These are phyloP conservation scores for Emydoidea blandingii DNA, from an alignment of 2,797 vertebrate genomes.

Conservation along the genomic window DNA sequence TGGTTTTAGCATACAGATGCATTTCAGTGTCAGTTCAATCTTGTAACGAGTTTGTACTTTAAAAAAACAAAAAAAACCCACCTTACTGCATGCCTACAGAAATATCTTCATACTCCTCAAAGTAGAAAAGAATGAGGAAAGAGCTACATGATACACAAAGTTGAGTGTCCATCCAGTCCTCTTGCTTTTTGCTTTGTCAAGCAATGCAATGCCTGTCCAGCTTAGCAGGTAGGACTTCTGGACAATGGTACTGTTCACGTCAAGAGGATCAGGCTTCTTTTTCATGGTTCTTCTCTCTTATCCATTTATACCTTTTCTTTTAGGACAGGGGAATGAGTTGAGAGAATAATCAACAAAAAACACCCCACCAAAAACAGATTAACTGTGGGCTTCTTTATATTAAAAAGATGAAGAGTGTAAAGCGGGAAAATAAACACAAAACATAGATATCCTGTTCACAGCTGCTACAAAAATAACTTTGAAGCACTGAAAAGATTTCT, in stretches of 20 bases:
- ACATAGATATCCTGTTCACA: background rate
- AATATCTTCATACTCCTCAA: background rate
- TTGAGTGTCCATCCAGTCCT: background rate
- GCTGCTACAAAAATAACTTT: background rate
- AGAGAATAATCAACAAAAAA: background rate
- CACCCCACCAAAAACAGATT: background rate
- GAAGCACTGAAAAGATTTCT: constrained; percentile 21
- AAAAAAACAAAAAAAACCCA: background rate
- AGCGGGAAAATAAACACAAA: background rate
- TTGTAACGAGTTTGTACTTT: background rate
- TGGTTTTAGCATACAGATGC: background rate
- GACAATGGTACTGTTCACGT: background rate
- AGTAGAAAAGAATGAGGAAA: background rate
- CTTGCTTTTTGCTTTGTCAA: background rate
- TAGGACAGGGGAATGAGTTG: background rate
- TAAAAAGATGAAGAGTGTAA: background rate
- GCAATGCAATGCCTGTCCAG: background rate
- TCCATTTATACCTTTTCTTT: background rate
- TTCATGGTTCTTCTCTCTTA: background rate
- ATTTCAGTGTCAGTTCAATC: background rate
- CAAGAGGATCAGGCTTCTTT: background rate
- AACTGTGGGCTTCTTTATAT: background rate
- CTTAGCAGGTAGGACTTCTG: background rate
- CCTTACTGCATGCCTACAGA: background rate
- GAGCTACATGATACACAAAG: background rate